phyloP scores from a whole-genome alignment of 2,888 invertebrate species.

The Xylota sylvarum region DNA sequence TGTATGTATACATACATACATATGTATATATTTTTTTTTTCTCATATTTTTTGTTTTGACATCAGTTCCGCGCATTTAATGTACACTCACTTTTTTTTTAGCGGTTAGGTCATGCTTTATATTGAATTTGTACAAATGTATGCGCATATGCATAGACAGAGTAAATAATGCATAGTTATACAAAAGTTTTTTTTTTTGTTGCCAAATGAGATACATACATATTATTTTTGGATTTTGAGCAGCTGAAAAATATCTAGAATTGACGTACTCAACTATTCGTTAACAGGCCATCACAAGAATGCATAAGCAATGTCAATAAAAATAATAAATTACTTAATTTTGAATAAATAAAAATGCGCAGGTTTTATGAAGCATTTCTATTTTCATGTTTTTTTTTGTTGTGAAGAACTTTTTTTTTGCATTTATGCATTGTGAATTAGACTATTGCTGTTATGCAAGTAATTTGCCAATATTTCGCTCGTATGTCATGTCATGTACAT shows the following conservation, averaged over 20 bases:
- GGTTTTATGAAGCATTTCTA: background rate
- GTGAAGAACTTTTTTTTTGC: too few relatives aligned
- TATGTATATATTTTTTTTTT: too few relatives aligned
- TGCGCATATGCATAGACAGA: conserved; percentile 23
- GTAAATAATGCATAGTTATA: conserved; percentile 36
- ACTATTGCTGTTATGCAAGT: too few relatives aligned
- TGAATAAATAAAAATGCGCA: background rate
- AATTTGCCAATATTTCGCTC: too few relatives aligned
- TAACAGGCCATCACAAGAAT: background rate
- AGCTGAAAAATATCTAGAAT: conserved; percentile 19
- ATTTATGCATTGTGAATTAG: too few relatives aligned
- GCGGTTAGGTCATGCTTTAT: conserved; percentile 61
- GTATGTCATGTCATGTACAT: too few relatives aligned
- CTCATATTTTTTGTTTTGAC: conserved; percentile 18
- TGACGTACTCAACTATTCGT: conserved; percentile 24
- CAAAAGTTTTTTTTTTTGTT: conserved; percentile 6
- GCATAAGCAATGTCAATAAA: background rate
- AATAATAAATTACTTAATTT: background rate
- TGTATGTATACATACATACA: too few relatives aligned
- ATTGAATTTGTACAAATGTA: conserved; percentile 36
- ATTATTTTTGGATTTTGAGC: conserved; percentile 13
- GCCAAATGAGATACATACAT: background rate
- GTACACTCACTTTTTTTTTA: conserved; percentile 40
- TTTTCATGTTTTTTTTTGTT: too few relatives aligned
- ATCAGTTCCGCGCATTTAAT: conserved; percentile 52